phyloP scores from a whole-genome alignment of 2,113 vertebrate genomes.

The Clupea harengus region DNA sequence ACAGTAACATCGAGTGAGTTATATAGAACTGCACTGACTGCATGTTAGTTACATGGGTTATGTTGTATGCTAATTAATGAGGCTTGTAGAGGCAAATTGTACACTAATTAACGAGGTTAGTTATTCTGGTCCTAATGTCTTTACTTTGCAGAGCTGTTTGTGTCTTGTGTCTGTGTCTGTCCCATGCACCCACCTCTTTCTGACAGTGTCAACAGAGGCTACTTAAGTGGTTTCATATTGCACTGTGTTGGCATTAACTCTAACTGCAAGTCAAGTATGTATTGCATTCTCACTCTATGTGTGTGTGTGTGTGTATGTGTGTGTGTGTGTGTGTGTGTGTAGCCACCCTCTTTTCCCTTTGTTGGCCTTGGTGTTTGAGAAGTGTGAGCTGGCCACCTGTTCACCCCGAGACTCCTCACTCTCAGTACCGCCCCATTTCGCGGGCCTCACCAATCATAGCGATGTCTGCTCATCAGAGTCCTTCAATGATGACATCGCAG shows the following conservation, averaged over 20 bases:
- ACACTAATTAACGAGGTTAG: neutral
- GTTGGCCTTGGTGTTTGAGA: conserved; percentile 89
- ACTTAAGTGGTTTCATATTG: neutral
- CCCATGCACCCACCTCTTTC: neutral
- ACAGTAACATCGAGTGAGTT: neutral
- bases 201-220: neutral
- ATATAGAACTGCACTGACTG: neutral
- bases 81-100: neutral
- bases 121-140: neutral
- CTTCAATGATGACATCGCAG: conserved; percentile 88
- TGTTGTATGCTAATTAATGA: neutral
- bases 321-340: conserved; percentile 31
- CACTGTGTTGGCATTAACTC: neutral
- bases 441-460: conserved; percentile 68
- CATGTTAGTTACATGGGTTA: neutral
- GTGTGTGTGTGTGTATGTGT: conserved; percentile 28
- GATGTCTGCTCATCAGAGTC: conserved; percentile 91
- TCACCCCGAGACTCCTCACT: conserved; percentile 80
- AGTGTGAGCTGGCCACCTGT: conserved; percentile 89
- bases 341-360: conserved; percentile 90
- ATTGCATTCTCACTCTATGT: neutral
- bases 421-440: conserved; percentile 67
- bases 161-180: neutral
- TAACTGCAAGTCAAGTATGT: neutral
- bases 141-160: neutral